phyloP scores from a whole-genome alignment of 2,797 vertebrate genomes.

The Enteromius thamalakanensis region DNA sequence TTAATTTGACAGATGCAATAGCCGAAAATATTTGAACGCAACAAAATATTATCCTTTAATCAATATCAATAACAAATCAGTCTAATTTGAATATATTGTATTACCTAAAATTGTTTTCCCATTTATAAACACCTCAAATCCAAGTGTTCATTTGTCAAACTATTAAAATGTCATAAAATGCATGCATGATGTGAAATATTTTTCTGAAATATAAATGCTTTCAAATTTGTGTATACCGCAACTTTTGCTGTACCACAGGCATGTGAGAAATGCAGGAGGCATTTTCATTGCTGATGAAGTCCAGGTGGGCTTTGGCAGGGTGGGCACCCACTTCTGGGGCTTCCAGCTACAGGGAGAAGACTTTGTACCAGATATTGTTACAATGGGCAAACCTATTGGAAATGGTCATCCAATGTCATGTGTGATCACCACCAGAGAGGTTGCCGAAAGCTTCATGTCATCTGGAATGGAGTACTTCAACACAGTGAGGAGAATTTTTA shows the following conservation, averaged over 20 bases:
- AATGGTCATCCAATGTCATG: conserved; percentile 97
- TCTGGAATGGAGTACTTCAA: conserved; percentile 97
- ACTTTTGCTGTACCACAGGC: conserved; percentile 71
- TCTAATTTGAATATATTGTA: neutral
- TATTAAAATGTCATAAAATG: neutral
- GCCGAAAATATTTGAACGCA: neutral
- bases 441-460: conserved; percentile 88
- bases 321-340: conserved; percentile 92
- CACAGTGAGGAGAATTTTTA: conserved; percentile 80
- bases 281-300: conserved; percentile 96
- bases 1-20: neutral
- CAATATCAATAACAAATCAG: too few relatives aligned
- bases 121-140: neutral
- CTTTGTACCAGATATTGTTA: conserved; percentile 95
- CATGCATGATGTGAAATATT: neutral
- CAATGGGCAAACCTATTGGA: conserved; percentile 98
- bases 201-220: neutral
- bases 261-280: conserved; percentile 83
- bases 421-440: conserved; percentile 91
- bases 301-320: conserved; percentile 96
- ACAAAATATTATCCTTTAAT: neutral
- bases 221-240: conserved; percentile 5
- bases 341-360: conserved; percentile 93
- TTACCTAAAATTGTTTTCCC: neutral
- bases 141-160: neutral